phyloP scores from a whole-genome alignment of 2,888 invertebrate species.

The Lasioglossum vierecki region DNA sequence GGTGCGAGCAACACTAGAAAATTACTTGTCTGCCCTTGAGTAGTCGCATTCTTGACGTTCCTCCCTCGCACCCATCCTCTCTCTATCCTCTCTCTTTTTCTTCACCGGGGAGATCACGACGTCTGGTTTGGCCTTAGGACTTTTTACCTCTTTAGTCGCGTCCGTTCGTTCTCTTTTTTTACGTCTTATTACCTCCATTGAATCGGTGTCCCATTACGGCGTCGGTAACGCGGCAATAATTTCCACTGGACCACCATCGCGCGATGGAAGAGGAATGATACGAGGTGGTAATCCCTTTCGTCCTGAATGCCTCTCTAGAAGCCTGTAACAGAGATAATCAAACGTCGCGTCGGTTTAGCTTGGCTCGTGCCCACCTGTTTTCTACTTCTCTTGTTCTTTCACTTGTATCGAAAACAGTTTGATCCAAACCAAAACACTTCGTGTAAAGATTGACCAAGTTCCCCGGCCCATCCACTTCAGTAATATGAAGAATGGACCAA shows the following conservation, averaged over 20 bases:
- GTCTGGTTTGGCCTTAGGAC: neutral
- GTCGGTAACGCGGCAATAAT: slow-evolving; percentile 75
- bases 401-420: neutral
- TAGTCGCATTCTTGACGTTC: slow-evolving; percentile 58
- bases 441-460: too few species aligned
- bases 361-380: slow-evolving; percentile 55
- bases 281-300: slow-evolving; percentile 65
- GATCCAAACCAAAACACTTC: too few species aligned
- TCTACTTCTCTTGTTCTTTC: neutral
- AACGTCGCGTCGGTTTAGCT: slow-evolving; percentile 57
- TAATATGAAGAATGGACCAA: too few species aligned
- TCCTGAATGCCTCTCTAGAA: slow-evolving; percentile 48
- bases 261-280: slow-evolving; percentile 56
- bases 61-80: slow-evolving; percentile 37
- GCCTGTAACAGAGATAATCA: slow-evolving; percentile 54
- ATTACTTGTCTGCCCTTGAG: slow-evolving; percentile 61
- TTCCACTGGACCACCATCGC: slow-evolving; percentile 67
- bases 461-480: too few species aligned
- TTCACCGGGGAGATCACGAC: neutral
- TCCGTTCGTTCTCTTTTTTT: neutral
- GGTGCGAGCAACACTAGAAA: slow-evolving; percentile 51
- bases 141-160: slow-evolving; percentile 15
- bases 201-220: slow-evolving; percentile 67
- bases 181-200: slow-evolving; percentile 37
- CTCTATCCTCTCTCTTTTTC: neutral